Conservation (phyloP, 2,113 vertebrate genomes). For the Tursiops truncatus region DNA sequence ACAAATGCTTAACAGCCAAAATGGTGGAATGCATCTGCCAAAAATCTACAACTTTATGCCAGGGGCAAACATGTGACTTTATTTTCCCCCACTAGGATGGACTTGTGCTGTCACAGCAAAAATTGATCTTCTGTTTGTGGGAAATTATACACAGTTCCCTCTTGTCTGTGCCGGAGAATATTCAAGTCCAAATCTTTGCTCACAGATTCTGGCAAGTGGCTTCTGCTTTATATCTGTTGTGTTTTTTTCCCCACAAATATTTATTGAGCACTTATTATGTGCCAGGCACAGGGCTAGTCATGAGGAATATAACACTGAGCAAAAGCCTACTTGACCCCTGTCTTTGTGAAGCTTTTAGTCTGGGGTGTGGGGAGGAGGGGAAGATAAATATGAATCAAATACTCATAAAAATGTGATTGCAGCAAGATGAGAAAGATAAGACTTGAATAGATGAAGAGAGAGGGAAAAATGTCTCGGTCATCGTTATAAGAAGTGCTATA, state of each 20-base stretch:
- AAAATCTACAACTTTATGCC: constrained; percentile 48
- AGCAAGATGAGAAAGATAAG: background rate
- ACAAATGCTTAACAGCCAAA: constrained; percentile 41
- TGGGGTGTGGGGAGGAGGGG: background rate
- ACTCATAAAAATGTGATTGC: background rate
- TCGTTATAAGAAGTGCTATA: background rate
- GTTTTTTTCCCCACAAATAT: background rate
- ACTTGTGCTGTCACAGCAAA: constrained; percentile 70
- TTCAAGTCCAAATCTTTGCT: constrained; percentile 37
- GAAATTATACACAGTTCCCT: constrained; percentile 56
- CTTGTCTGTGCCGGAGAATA: constrained; percentile 39
- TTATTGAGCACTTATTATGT: constrained; percentile 42
- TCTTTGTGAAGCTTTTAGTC: background rate
- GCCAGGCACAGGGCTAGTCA: background rate
- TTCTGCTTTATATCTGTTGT: background rate
- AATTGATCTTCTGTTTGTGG: constrained; percentile 70
- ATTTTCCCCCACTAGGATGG: constrained; percentile 35
- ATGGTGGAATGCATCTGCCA: constrained; percentile 65
- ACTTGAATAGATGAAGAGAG: background rate
- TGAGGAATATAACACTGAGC: background rate
- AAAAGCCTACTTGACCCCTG: background rate
- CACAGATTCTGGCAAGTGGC: constrained; percentile 22
- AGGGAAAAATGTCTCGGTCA: background rate
- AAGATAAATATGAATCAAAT: background rate
- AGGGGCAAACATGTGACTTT: constrained; percentile 65